phyloP scores from a whole-genome alignment of 2,888 invertebrate genomes.

The Acheta domesticus region DNA sequence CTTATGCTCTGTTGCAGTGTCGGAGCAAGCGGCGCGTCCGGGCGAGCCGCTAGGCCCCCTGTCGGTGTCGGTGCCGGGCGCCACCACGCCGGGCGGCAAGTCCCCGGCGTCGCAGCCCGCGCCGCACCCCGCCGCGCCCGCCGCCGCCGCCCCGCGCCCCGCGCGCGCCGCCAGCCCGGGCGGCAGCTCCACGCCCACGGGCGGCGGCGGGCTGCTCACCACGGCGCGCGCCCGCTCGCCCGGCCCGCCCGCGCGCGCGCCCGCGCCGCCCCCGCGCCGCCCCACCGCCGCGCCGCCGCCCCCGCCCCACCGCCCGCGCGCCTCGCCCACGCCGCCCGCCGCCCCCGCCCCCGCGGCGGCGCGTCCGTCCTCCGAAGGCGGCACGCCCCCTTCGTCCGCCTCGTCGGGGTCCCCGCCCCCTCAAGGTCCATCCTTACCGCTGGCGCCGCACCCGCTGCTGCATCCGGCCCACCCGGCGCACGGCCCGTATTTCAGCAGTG shows the following conservation, averaged over 20 bases:
- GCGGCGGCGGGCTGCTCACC: neutral
- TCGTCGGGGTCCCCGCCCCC: constrained; percentile 51
- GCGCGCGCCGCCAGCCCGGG: constrained; percentile 24
- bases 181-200: constrained; percentile 37
- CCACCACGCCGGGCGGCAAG: constrained; percentile 34
- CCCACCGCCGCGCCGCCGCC: constrained; percentile 36
- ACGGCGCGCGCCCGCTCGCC: neutral
- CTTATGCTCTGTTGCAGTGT: constrained; percentile 25
- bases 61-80: constrained; percentile 37
- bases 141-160: constrained; percentile 38
- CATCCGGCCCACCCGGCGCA: constrained; percentile 39
- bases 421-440: constrained; percentile 49
- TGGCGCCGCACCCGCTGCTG: constrained; percentile 39
- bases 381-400: constrained; percentile 43
- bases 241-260: constrained; percentile 23
- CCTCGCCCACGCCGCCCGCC: constrained; percentile 43
- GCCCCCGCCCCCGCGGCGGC: constrained; percentile 23
- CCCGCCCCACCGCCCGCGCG: constrained; percentile 41
- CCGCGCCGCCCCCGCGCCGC: constrained; percentile 24
- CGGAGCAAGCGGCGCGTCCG: constrained; percentile 30
- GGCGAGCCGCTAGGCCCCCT: constrained; percentile 41
- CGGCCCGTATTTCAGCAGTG: constrained; percentile 49
- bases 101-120: constrained; percentile 39
- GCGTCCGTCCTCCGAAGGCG: neutral
- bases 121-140: constrained; percentile 31